phyloP scores from a whole-genome alignment of 2,888 invertebrate genomes.

The Tinea pellionella region DNA sequence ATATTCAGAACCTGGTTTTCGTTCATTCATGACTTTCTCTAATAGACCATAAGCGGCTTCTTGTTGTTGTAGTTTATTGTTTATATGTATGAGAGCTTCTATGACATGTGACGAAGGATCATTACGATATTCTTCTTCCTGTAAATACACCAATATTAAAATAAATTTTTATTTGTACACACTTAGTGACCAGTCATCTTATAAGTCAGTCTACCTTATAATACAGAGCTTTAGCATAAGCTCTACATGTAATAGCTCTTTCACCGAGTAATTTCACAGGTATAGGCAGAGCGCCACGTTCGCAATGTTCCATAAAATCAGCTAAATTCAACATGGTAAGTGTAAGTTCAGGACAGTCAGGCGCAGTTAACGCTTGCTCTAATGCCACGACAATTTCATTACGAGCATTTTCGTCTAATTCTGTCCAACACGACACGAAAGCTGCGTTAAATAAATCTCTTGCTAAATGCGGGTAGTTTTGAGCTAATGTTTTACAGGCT shows the following conservation, averaged over 20 bases:
- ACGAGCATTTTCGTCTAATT: conserved; percentile 84
- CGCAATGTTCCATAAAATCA: conserved; percentile 99
- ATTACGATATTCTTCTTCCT: conserved; percentile 92
- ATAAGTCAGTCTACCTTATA: conserved; percentile 65
- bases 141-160: conserved; percentile 16
- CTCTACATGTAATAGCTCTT: conserved; percentile 91
- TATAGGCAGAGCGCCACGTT: conserved; percentile 93
- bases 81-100: conserved; percentile 94
- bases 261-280: conserved; percentile 89
- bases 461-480: conserved; percentile 92
- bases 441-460: conserved; percentile 97
- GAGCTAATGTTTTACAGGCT: conserved; percentile 91
- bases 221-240: conserved; percentile 74
- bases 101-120: conserved; percentile 88
- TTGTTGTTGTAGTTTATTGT: conserved; percentile 97
- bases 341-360: conserved; percentile 94
- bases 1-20: conserved; percentile 73
- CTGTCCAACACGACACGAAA: conserved; percentile 99
- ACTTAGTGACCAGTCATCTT: no score
- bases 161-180: background rate
- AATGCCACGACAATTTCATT: conserved; percentile 86
- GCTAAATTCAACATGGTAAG: conserved; percentile 96
- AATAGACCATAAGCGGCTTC: conserved; percentile 96
- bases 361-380: conserved; percentile 88
- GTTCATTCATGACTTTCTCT: conserved; percentile 87